Percentiles rank a stretch among this genome's conserved stretches.
These are phyloP conservation scores for Drosophila engyochracea DNA, from an alignment of 2,888 invertebrate species.

Conservation along the genomic window DNA sequence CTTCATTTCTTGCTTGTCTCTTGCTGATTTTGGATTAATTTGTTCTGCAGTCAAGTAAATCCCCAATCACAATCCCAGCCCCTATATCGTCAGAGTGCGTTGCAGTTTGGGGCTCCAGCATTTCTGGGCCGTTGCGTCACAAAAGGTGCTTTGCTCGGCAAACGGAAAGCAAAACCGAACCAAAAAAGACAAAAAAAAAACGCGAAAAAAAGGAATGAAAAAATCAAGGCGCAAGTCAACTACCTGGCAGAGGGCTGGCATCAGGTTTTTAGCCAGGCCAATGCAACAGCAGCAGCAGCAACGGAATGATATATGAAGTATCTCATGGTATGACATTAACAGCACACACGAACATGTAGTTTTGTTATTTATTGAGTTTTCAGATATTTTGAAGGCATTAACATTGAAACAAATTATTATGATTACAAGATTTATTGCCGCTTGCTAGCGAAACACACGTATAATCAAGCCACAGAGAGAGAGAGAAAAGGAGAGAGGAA, in stretches of 20 bases:
- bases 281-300: slow-evolving; percentile 44
- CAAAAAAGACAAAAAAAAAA: slow-evolving; percentile 29
- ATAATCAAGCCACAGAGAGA: slow-evolving; percentile 49
- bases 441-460: slow-evolving; percentile 71
- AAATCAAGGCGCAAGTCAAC: slow-evolving; percentile 61
- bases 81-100: slow-evolving; percentile 39
- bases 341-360: slow-evolving; percentile 84
- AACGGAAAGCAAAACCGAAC: slow-evolving; percentile 29
- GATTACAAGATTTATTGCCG: slow-evolving; percentile 84
- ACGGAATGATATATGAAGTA: slow-evolving; percentile 84
- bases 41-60: slow-evolving; percentile 78
- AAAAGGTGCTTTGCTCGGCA: slow-evolving; percentile 47
- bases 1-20: slow-evolving; percentile 68
- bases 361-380: slow-evolving; percentile 84
- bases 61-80: slow-evolving; percentile 65
- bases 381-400: slow-evolving; percentile 84
- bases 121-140: slow-evolving; percentile 72
- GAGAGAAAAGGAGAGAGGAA: slow-evolving; percentile 1
- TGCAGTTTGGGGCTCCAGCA: slow-evolving; percentile 47
- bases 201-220: slow-evolving; percentile 6
- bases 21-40: slow-evolving; percentile 84
- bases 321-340: slow-evolving; percentile 85
- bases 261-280: slow-evolving; percentile 48
- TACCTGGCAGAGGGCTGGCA: slow-evolving; percentile 69
- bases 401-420: slow-evolving; percentile 85